A percentile compares a stretch with the other conserved stretches of the same genome.
phyloP scores from a whole-genome alignment of 1,140 invertebrate species.

The Hermatobates lingyangjiaoensis region DNA sequence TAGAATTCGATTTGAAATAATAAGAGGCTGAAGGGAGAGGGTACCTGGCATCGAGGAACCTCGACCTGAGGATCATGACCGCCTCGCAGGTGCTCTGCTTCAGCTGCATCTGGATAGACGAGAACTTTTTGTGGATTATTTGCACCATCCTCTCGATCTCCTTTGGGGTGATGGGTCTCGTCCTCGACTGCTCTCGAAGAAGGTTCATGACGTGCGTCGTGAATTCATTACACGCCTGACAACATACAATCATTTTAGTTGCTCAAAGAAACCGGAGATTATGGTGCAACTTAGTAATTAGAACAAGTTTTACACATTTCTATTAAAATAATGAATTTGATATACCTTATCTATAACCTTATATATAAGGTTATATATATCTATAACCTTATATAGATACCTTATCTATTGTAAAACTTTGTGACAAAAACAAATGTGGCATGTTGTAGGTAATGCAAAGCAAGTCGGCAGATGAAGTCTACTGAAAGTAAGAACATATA shows the following conservation, averaged over 20 bases:
- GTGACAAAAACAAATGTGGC: too few relatives aligned
- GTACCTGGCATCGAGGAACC: conserved; percentile 90
- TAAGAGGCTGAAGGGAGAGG: too few relatives aligned
- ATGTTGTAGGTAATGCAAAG: too few relatives aligned
- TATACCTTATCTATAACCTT: too few relatives aligned
- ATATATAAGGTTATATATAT: too few relatives aligned
- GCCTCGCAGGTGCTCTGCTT: conserved; percentile 99
- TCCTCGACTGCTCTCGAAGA: conserved; percentile 89
- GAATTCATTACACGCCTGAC: conserved; percentile 96
- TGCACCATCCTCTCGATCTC: conserved; percentile 99
- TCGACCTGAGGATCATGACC: conserved; percentile 94
- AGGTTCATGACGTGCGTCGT: conserved; percentile 99
- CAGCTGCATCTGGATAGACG: conserved; percentile 97
- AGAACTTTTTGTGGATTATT: conserved; percentile 99
- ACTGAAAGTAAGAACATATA: too few relatives aligned
- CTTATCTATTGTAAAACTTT: too few relatives aligned
- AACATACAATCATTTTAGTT: conserved; percentile 4
- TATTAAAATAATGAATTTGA: too few relatives aligned
- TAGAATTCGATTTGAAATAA: too few relatives aligned
- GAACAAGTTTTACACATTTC: too few relatives aligned
- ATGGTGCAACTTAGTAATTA: not conserved
- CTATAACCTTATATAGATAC: too few relatives aligned
- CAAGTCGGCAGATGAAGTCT: too few relatives aligned
- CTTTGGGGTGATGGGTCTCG: conserved; percentile 83
- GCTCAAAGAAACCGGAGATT: not conserved